Conservation (phyloP, 2,888 invertebrate genomes). For the Lepidochrysops patricia region DNA sequence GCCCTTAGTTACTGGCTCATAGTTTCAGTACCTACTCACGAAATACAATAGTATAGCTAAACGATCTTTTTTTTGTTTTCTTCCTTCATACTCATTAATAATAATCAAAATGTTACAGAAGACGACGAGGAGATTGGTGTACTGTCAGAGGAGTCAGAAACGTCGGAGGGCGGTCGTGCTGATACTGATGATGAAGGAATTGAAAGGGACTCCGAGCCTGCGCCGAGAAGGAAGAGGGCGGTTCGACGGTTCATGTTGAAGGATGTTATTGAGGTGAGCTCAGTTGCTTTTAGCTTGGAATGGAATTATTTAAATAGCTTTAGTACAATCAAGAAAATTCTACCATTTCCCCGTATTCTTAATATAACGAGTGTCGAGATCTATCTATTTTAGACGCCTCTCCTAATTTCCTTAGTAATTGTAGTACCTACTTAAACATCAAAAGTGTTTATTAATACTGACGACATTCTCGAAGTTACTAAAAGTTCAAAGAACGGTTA, state of each 20-base stretch:
- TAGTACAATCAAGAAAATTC: no score
- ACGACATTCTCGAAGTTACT: not conserved
- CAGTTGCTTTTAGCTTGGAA: not conserved
- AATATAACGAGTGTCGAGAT: no score
- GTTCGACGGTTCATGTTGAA: constrained; percentile 63
- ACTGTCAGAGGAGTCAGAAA: constrained; percentile 59
- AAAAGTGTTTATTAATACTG: not conserved
- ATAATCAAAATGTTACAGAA: constrained; percentile 36
- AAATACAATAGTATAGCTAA: no score
- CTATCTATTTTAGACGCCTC: not conserved
- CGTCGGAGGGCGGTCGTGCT: constrained; percentile 57
- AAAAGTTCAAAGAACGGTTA: not conserved
- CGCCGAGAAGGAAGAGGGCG: constrained; percentile 57
- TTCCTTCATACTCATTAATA: no score
- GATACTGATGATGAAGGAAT: constrained; percentile 89
- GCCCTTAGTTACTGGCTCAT: no score
- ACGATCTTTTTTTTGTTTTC: no score
- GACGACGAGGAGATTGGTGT: constrained; percentile 59
- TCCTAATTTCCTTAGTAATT: not conserved
- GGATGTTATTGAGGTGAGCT: constrained; percentile 75
- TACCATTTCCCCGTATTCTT: no score
- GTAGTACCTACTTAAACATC: not conserved
- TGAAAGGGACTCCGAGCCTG: constrained; percentile 84
- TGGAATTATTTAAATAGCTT: no score
- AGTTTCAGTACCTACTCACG: no score